A percentile compares a stretch with the other conserved stretches of the same genome.
phyloP scores from a whole-genome alignment of 2,113 vertebrate species.

The Pholis gunnellus region DNA sequence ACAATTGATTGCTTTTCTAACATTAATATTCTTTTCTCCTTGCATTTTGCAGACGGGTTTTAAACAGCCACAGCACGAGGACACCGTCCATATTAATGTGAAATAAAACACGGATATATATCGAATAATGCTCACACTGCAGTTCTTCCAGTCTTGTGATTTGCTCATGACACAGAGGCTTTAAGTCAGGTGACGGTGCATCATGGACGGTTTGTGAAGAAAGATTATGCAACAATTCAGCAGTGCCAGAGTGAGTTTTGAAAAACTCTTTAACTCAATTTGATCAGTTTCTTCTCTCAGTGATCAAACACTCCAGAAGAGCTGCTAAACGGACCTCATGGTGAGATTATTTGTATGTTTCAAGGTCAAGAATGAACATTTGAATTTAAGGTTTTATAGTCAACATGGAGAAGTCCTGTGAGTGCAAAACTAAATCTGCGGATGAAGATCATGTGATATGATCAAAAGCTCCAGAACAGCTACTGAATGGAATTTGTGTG shows the following conservation, averaged over 20 bases:
- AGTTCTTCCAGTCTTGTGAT: neutral
- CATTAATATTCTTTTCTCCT: neutral
- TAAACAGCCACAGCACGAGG: neutral
- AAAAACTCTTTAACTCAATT: neutral
- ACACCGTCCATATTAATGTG: neutral
- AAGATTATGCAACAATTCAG: neutral
- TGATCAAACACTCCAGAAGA: neutral
- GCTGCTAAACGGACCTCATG: neutral
- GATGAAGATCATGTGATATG: neutral
- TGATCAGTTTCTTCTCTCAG: neutral
- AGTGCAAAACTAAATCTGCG: neutral
- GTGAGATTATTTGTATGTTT: neutral
- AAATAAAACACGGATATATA: neutral
- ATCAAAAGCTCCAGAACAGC: neutral
- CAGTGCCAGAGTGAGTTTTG: neutral
- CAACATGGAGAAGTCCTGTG: too few relatives aligned
- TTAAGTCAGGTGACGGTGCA: constrained; percentile 9
- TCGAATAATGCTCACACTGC: neutral
- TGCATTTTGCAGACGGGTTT: neutral
- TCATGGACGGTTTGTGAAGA: neutral
- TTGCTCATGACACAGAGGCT: neutral
- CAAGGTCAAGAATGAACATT: neutral
- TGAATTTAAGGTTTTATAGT: neutral
- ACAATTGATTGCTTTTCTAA: neutral
- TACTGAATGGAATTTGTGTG: neutral